These are phyloP conservation scores for Megaceryle alcyon DNA, from an alignment of 2,797 vertebrate species.

Conservation along the genomic window DNA sequence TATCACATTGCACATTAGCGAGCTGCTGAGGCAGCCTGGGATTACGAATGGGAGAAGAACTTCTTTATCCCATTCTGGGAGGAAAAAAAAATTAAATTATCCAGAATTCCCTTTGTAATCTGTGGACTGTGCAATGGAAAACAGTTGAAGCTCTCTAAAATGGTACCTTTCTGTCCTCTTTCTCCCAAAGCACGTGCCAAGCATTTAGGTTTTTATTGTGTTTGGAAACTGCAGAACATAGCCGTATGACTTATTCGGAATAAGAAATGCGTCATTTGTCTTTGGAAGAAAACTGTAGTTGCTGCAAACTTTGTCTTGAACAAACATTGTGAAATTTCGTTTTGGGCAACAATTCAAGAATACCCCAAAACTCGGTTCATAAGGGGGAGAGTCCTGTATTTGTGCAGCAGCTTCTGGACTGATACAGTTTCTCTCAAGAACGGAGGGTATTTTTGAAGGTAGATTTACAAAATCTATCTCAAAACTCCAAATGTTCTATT, in stretches of 20 bases:
- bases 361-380: not conserved
- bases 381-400: not conserved
- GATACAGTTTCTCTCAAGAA: not conserved
- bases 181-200: not conserved
- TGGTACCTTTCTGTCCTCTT: not conserved
- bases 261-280: not conserved
- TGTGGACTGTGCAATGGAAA: not conserved
- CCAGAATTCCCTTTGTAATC: not conserved
- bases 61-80: not conserved
- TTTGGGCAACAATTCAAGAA: not conserved
- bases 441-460: not conserved
- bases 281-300: not conserved
- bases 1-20: not conserved
- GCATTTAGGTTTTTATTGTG: not conserved
- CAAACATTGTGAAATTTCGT: constrained; percentile 26
- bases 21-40: not conserved
- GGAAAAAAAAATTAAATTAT: not conserved
- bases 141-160: not conserved
- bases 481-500: not conserved
- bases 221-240: not conserved
- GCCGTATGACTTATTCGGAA: not conserved
- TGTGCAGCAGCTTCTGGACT: not conserved
- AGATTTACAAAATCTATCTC: not conserved
- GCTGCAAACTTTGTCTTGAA: not conserved
- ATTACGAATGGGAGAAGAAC: not conserved